phyloP scores from a whole-genome alignment of 1,140 invertebrate species.

The Mactra quadrangularis region DNA sequence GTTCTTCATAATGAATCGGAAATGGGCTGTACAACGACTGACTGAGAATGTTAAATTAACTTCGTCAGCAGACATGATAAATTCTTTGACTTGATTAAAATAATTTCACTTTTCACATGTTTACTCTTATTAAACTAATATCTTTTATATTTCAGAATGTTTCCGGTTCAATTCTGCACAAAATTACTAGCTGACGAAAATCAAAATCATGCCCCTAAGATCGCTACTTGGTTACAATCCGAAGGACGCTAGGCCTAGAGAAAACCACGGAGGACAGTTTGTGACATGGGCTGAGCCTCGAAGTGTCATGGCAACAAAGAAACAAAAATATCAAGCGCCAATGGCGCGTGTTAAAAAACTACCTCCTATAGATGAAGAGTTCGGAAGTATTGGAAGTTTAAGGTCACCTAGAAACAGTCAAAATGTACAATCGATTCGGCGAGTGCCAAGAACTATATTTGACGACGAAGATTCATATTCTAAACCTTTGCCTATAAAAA shows the following conservation, averaged over 20 bases:
- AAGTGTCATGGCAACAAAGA: constrained; percentile 45
- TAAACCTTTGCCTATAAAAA: constrained; percentile 24
- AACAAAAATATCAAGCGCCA: constrained; percentile 56
- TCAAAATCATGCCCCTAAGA: constrained; percentile 32
- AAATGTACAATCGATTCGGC: neutral
- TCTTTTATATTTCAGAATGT: too few relatives aligned
- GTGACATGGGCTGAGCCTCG: constrained; percentile 16
- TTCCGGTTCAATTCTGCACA: too few relatives aligned
- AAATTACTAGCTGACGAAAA: too few relatives aligned
- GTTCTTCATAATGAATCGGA: too few relatives aligned
- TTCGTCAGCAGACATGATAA: too few relatives aligned
- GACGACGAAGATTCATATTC: neutral
- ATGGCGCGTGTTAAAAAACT: constrained; percentile 64
- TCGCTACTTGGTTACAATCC: constrained; percentile 55
- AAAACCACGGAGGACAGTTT: constrained; percentile 37
- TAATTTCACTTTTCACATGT: too few relatives aligned
- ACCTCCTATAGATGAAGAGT: constrained; percentile 67
- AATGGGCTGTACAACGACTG: too few relatives aligned
- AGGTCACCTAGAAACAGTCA: constrained; percentile 23
- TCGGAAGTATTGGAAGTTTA: constrained; percentile 23
- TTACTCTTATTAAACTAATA: too few relatives aligned
- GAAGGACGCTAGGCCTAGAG: neutral
- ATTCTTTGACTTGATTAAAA: too few relatives aligned
- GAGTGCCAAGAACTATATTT: constrained; percentile 49
- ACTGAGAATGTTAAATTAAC: too few relatives aligned